Conservation (phyloP, 2,797 vertebrate species). For the Capromys pilorides region DNA sequence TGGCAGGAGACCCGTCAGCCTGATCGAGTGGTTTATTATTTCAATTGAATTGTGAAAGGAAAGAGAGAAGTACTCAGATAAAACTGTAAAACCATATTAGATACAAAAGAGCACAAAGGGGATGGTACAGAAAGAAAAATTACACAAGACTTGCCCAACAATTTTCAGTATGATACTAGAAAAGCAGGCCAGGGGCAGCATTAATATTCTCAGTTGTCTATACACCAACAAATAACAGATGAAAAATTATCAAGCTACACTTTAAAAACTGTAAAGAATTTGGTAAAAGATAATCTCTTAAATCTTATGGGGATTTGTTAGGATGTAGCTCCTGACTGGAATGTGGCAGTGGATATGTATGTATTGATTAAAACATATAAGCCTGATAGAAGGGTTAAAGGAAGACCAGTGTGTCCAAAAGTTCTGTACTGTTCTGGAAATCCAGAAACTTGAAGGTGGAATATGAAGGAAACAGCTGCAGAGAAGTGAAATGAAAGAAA, state of each 20-base stretch:
- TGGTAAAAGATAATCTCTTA: conserved; percentile 1
- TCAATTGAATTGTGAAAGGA: conserved; percentile 75
- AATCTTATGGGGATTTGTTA: background rate
- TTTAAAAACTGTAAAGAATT: conserved; percentile 36
- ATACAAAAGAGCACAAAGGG: conserved; percentile 59
- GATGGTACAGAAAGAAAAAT: conserved; percentile 61
- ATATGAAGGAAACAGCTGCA: background rate
- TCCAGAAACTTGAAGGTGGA: background rate
- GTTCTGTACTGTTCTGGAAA: background rate
- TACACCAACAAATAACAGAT: background rate
- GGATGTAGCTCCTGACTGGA: background rate
- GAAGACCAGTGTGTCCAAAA: background rate
- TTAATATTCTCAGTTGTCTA: conserved; percentile 26
- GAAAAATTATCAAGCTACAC: conserved; percentile 39
- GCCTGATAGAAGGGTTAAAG: background rate
- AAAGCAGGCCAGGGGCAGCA: background rate
- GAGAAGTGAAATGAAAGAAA: background rate
- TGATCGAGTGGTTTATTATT: conserved; percentile 75
- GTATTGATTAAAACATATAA: conserved; percentile 3
- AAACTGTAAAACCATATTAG: conserved; percentile 69
- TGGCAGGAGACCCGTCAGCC: conserved; percentile 74
- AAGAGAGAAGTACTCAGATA: conserved; percentile 66
- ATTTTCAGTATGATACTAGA: conserved; percentile 49
- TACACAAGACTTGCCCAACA: background rate
- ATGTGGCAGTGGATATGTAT: background rate